phyloP scores from a whole-genome alignment of 2,797 vertebrate species.

The Periophthalmus magnuspinnatus region DNA sequence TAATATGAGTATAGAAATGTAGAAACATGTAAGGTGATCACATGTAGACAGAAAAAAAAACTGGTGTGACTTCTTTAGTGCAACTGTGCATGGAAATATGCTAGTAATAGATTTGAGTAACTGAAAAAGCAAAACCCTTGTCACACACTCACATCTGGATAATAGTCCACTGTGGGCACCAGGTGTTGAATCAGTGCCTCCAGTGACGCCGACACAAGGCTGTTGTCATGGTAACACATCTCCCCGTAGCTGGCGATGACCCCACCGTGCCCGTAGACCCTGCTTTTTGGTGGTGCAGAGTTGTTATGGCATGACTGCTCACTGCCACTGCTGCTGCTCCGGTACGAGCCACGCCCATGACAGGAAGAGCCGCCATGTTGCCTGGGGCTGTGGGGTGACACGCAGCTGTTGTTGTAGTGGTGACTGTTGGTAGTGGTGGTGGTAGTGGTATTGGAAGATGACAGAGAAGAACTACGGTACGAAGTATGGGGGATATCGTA shows the following conservation, averaged over 20 bases:
- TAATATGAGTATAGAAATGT: too few species aligned
- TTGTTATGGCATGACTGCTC: slow-evolving; percentile 61
- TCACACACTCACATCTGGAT: slow-evolving; percentile 86
- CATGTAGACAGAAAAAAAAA: too few species aligned
- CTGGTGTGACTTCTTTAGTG: too few species aligned
- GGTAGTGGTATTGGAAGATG: slow-evolving; percentile 18
- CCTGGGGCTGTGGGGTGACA: slow-evolving; percentile 52
- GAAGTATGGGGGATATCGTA: slow-evolving; percentile 61
- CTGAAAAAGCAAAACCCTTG: not conserved
- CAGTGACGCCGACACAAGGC: slow-evolving; percentile 90
- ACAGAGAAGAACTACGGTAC: slow-evolving; percentile 55
- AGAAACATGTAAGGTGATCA: too few species aligned
- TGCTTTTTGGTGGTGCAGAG: slow-evolving; percentile 8
- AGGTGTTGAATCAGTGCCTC: slow-evolving; percentile 96
- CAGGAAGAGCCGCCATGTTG: slow-evolving; percentile 53
- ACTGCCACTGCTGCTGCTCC: slow-evolving; percentile 56
- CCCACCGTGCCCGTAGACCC: slow-evolving; percentile 46
- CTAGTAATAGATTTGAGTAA: not conserved
- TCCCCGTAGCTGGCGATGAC: slow-evolving; percentile 83
- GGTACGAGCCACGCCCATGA: slow-evolving; percentile 51
- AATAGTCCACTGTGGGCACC: slow-evolving; percentile 94
- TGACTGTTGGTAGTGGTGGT: slow-evolving; percentile 38
- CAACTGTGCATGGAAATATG: too few species aligned
- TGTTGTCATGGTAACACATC: slow-evolving; percentile 93
- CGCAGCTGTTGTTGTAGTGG: slow-evolving; percentile 43